Conservation (phyloP, 2,797 vertebrate species). For the Periparus ater region DNA sequence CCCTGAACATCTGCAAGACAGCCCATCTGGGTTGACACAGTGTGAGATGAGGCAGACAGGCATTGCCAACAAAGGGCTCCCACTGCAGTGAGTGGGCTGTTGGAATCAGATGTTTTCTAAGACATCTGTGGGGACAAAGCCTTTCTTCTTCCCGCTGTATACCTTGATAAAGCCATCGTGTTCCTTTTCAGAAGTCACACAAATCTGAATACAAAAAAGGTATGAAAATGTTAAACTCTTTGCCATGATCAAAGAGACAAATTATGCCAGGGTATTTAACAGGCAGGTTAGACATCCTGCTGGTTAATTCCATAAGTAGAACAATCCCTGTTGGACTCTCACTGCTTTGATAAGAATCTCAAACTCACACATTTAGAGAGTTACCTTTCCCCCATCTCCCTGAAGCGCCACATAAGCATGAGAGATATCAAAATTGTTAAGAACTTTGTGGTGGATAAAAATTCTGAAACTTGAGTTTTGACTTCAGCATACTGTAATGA, state of each 20-base stretch:
- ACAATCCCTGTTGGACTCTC: neutral
- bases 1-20: slow-evolving; percentile 63
- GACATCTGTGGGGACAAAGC: slow-evolving; percentile 89
- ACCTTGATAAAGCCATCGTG: slow-evolving; percentile 90
- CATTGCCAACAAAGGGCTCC: slow-evolving; percentile 53
- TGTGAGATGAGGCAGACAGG: slow-evolving; percentile 68
- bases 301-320: neutral
- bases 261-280: neutral
- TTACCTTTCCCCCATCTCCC: neutral
- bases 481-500: neutral
- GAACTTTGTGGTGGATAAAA: neutral
- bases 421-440: neutral
- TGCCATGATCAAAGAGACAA: neutral
- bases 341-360: neutral
- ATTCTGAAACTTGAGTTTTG: neutral
- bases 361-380: neutral
- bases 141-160: slow-evolving; percentile 91
- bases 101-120: slow-evolving; percentile 89
- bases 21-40: slow-evolving; percentile 66
- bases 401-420: neutral
- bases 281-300: neutral
- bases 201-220: slow-evolving; percentile 83
- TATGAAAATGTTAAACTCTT: neutral
- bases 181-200: slow-evolving; percentile 88
- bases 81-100: slow-evolving; percentile 26